phyloP scores from a whole-genome alignment of 2,113 vertebrate species.

The Callionymus lyra region DNA sequence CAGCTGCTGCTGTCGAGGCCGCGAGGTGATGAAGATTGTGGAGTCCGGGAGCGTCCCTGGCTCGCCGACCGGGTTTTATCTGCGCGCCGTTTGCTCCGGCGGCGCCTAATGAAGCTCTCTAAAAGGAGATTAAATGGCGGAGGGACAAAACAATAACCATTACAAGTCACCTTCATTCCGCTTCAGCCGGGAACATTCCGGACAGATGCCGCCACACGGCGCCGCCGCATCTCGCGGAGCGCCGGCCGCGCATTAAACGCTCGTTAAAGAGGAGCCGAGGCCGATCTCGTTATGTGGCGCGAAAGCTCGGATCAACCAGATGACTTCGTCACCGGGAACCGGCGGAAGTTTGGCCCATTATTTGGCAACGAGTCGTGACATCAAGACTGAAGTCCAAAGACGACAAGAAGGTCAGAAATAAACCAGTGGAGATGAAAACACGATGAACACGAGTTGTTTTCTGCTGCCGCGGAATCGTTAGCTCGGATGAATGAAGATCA shows the following conservation, averaged over 20 bases:
- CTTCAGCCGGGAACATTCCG: slow-evolving; percentile 42
- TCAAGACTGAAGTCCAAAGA: too few relatives aligned
- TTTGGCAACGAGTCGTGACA: too few relatives aligned
- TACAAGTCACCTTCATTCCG: slow-evolving; percentile 63
- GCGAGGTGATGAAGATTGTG: slow-evolving; percentile 46
- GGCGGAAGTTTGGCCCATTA: too few relatives aligned
- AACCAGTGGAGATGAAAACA: too few relatives aligned
- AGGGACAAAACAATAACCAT: slow-evolving; percentile 67
- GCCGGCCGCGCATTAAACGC: slow-evolving; percentile 2
- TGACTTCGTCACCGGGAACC: too few relatives aligned
- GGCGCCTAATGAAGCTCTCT: slow-evolving; percentile 61
- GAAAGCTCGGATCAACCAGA: too few relatives aligned
- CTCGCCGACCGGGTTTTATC: slow-evolving; percentile 62
- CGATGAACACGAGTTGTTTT: too few relatives aligned
- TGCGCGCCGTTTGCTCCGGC: slow-evolving; percentile 48
- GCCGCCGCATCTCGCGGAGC: slow-evolving; percentile 3
- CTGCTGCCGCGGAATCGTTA: too few relatives aligned
- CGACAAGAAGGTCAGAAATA: too few relatives aligned
- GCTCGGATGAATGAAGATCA: too few relatives aligned
- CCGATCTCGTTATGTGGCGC: not conserved
- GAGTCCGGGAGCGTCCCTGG: slow-evolving; percentile 52
- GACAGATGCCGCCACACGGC: slow-evolving; percentile 29
- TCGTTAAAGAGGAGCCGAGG: slow-evolving; percentile 8
- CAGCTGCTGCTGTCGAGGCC: slow-evolving; percentile 20
- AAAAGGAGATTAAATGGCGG: slow-evolving; percentile 66